Percentiles rank a stretch among this genome's conserved stretches.
Evolutionary conservation across 2,888 invertebrate species (phyloP).

Genomic region (Agriopis marginaria): DNA sequence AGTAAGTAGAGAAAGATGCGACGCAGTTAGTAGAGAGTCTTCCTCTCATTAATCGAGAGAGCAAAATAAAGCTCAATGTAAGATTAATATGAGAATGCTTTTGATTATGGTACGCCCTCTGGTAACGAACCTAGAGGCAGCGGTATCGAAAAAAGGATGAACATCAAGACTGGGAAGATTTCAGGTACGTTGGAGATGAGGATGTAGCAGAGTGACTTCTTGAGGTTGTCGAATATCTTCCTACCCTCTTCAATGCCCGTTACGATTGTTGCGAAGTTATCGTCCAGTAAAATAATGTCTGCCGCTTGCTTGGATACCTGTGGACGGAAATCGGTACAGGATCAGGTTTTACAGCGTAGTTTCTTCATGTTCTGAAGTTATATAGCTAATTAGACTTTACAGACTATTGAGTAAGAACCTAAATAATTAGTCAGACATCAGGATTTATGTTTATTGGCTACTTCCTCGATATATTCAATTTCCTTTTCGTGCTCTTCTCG

Average conservation of each 20-base stretch:
- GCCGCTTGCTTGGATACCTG: conserved; percentile 93
- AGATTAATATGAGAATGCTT: no score
- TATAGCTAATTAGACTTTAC: background rate
- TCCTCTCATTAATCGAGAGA: no score
- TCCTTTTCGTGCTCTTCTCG: no score
- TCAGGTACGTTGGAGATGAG: conserved; percentile 94
- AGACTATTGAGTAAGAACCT: background rate
- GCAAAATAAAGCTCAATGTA: no score
- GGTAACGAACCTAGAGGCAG: conserved; percentile 86
- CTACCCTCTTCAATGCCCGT: conserved; percentile 94
- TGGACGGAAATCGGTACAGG: conserved; percentile 6
- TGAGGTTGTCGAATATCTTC: conserved; percentile 94
- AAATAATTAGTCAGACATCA: background rate
- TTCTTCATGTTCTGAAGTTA: background rate
- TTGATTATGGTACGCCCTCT: no score
- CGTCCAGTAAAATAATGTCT: conserved; percentile 95
- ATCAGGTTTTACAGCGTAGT: background rate
- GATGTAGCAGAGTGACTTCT: conserved; percentile 94
- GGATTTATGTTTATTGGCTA: background rate
- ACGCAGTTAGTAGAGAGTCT: no score
- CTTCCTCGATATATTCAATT: no score
- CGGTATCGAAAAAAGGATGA: conserved; percentile 91
- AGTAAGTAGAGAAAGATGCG: no score
- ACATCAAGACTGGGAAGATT: conserved; percentile 92
- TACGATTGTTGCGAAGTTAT: conserved; percentile 95